phyloP scores from a whole-genome alignment of 2,888 invertebrate species.

The Phragmatobia fuliginosa region DNA sequence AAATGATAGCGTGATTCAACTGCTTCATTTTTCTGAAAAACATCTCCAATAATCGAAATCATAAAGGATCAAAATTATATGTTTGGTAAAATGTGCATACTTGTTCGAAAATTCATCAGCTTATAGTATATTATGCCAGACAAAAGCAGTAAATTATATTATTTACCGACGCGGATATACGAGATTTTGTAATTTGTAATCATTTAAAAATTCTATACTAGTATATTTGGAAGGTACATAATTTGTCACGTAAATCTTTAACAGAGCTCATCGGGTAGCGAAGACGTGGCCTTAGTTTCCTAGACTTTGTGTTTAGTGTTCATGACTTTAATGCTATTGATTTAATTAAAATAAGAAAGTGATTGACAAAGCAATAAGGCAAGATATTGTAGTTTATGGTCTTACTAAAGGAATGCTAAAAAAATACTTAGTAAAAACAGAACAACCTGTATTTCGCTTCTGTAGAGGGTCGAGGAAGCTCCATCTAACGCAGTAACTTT shows the following conservation, averaged over 20 bases:
- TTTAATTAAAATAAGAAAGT: neutral
- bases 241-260: neutral
- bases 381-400: neutral
- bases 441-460: neutral
- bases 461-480: neutral
- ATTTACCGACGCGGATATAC: too few relatives aligned
- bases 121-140: too few relatives aligned
- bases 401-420: neutral
- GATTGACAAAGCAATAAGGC: neutral
- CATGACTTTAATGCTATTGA: neutral
- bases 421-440: neutral
- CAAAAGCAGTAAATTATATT: too few relatives aligned
- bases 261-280: neutral
- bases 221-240: neutral
- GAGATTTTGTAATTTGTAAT: too few relatives aligned
- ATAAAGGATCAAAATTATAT: too few relatives aligned
- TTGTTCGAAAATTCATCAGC: too few relatives aligned
- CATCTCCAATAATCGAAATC: too few relatives aligned
- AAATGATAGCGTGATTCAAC: too few relatives aligned
- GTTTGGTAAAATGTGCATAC: too few relatives aligned
- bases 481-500: neutral
- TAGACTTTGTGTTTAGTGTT: too few relatives aligned
- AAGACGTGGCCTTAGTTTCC: constrained; percentile 2
- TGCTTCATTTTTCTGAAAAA: too few relatives aligned
- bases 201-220: neutral